Evolutionary conservation across 1,140 invertebrate species (phyloP).

Genomic region (Leguminivora glycinivorella): DNA sequence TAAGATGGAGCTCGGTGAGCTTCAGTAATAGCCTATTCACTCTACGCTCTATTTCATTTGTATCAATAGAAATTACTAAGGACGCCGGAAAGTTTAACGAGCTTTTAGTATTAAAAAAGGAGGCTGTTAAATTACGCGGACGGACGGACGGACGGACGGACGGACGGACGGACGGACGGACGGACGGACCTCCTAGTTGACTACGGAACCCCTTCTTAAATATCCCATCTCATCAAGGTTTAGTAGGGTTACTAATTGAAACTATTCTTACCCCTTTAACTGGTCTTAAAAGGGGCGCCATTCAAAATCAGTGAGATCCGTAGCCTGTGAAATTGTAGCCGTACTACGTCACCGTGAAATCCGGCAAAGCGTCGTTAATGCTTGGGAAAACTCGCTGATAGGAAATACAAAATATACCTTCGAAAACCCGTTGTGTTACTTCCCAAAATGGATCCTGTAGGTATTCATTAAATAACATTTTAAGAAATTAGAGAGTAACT

Average conservation of each 20-base stretch:
- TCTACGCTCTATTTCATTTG: too few relatives aligned
- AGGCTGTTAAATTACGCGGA: too few relatives aligned
- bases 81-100: too few relatives aligned
- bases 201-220: background rate
- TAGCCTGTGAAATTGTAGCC: conserved; percentile 22
- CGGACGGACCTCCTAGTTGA: too few relatives aligned
- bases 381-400: conserved; percentile 24
- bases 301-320: conserved; percentile 10
- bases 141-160: too few relatives aligned
- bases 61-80: too few relatives aligned
- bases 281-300: background rate
- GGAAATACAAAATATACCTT: conserved; percentile 24
- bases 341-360: conserved; percentile 21
- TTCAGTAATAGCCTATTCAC: too few relatives aligned
- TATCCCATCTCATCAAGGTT: background rate
- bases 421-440: background rate
- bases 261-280: background rate
- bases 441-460: background rate
- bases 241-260: background rate
- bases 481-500: background rate
- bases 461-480: background rate
- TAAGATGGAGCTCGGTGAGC: too few relatives aligned
- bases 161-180: too few relatives aligned
- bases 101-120: too few relatives aligned
- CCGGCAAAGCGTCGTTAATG: conserved; percentile 22